phyloP scores from a whole-genome alignment of 2,888 invertebrate species.

The Acrobasis consociella region DNA sequence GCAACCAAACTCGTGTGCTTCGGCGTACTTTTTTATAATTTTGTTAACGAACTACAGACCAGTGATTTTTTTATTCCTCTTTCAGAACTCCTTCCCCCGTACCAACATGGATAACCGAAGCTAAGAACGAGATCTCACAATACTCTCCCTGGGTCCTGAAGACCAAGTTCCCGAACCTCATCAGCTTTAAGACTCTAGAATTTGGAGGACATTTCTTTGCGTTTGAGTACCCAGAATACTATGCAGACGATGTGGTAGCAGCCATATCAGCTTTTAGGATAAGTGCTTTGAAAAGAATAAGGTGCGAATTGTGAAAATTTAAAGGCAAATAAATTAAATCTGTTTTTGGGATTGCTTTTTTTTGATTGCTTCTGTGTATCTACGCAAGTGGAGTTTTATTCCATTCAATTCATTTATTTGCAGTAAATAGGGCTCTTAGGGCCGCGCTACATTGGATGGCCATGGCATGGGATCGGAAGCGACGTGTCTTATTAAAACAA shows the following conservation, averaged over 20 bases:
- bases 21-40: too few species aligned
- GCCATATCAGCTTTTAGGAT: conserved; percentile 55
- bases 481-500: too few species aligned
- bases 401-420: too few species aligned
- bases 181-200: conserved; percentile 83
- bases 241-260: conserved; percentile 85
- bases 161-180: conserved; percentile 83
- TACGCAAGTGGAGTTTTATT: too few species aligned
- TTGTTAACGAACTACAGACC: too few species aligned
- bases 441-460: too few species aligned
- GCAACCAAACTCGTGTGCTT: too few species aligned
- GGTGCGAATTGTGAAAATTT: conserved; percentile 46
- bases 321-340: too few species aligned
- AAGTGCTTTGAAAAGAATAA: conserved; percentile 40
- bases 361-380: too few species aligned
- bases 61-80: conserved; percentile 1
- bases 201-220: conserved; percentile 93
- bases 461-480: too few species aligned
- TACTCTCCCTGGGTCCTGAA: conserved; percentile 81
- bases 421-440: too few species aligned
- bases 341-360: too few species aligned
- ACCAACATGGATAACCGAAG: conserved; percentile 87
- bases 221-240: conserved; percentile 86
- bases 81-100: conserved; percentile 56
- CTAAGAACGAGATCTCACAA: conserved; percentile 85